phyloP scores from a whole-genome alignment of 1,140 invertebrate genomes.

The Gonioctena quinquepunctata region DNA sequence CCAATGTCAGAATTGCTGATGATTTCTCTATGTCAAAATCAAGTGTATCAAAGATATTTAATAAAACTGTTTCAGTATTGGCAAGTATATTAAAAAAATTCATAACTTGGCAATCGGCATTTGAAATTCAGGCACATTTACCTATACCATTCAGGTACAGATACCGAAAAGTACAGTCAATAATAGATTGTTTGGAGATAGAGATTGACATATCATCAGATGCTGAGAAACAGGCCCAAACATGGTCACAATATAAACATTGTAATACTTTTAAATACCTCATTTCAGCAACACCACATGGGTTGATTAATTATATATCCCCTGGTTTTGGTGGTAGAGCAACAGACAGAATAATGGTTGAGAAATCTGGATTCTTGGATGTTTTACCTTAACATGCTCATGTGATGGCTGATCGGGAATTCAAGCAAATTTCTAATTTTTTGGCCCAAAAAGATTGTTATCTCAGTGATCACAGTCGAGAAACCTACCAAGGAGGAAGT shows the following conservation, averaged over 20 bases:
- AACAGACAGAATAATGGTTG: conserved; percentile 39
- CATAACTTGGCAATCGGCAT: too few species aligned
- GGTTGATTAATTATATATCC: conserved; percentile 51
- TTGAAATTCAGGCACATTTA: too few species aligned
- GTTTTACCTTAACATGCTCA: conserved; percentile 24
- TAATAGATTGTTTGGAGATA: conserved; percentile 50
- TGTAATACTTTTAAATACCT: conserved; percentile 55
- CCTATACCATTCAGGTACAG: too few species aligned
- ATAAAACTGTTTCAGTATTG: too few species aligned
- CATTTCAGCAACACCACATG: conserved; percentile 49
- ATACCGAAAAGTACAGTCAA: conserved; percentile 22
- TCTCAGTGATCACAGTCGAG: conserved; percentile 45
- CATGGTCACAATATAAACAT: too few species aligned
- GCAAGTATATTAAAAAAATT: conserved; percentile 17
- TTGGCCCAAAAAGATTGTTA: conserved; percentile 36
- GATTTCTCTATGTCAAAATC: not conserved
- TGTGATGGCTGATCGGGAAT: conserved; percentile 51
- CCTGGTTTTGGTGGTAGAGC: conserved; percentile 46
- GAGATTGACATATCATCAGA: too few species aligned
- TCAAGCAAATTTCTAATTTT: conserved; percentile 47
- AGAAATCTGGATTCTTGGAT: conserved; percentile 44
- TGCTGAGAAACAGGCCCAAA: too few species aligned
- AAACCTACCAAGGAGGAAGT: too few species aligned
- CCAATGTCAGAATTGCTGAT: not conserved
- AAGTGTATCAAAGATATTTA: conserved; percentile 43